A percentile compares a stretch with the other conserved stretches of the same genome.
Evolutionary conservation across 1,140 invertebrate genomes (phyloP).

Genomic region (Formica selysi): DNA sequence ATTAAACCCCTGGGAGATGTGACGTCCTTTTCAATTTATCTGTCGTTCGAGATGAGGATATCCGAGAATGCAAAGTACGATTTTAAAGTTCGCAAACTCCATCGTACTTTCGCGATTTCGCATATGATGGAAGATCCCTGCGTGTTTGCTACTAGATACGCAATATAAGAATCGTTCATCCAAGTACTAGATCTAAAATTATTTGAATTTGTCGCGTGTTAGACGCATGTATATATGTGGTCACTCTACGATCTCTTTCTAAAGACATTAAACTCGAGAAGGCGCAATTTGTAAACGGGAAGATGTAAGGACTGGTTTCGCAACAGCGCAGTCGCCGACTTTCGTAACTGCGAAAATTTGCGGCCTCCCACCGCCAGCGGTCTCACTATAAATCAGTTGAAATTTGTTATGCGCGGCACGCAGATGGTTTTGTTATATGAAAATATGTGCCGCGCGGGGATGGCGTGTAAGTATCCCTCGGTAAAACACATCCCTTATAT

Average conservation of each 20-base stretch:
- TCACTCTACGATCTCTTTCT: not conserved
- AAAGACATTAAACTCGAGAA: not conserved
- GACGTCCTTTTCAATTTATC: conserved; percentile 59
- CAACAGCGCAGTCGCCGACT: conserved; percentile 34
- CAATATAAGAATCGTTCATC: not conserved
- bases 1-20: conserved; percentile 68
- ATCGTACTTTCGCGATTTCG: conserved; percentile 26
- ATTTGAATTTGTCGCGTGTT: not conserved
- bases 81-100: conserved; percentile 35
- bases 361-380: conserved; percentile 70
- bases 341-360: conserved; percentile 77
- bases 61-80: conserved; percentile 26
- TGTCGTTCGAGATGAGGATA: conserved; percentile 20
- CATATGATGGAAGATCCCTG: not conserved
- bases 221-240: not conserved
- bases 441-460: conserved; percentile 87
- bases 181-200: not conserved
- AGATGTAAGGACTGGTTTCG: conserved; percentile 6
- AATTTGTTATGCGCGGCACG: conserved; percentile 87
- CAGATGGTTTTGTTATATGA: conserved; percentile 88
- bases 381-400: conserved; percentile 86
- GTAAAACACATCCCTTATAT: conserved; percentile 86
- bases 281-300: conserved; percentile 38
- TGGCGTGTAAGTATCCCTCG: conserved; percentile 85
- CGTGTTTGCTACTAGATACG: not conserved